Evolutionary conservation across 53 echinoderm and acorn worm genomes (phyloP), one percentile per base, ranked within the genome.

Genomic region (Mesocentrotus franciscanus): DNA sequence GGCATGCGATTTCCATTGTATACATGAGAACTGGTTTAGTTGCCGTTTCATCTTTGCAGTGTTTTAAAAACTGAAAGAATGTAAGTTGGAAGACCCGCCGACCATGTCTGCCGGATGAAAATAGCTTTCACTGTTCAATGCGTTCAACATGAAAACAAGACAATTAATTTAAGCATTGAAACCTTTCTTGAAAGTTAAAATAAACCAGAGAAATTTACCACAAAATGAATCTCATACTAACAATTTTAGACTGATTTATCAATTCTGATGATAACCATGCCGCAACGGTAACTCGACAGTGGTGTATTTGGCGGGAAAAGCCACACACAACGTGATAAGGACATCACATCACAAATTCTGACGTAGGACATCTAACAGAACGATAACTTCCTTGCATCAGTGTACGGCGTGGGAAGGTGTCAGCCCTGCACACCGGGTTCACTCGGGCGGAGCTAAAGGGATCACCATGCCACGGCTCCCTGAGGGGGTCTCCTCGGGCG

Each of bases 391-490:
- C 58, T 56, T 42, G 81, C 81, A 18, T 81, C 81, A 81, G 22
- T 87, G 58, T 26, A 62, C 20, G 66, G 8, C 34, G 34, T 0
- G 32, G 18, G 24, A 33, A 91, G 66, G 91, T 64, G 91, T 91
- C 1, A 66, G 91, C 61, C 20, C 20, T 30, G 58, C 91, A 58
- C 35, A 24, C 34, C 27, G 66, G 33, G 64, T 61, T 30, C 68
- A 36, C 35, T 91, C 91, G 15, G 58, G 68, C 64, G 36, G 91
- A 91, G 64, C 64, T 91, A 91, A 91, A 18, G 91, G 66, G 91
- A 91, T 91, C 64, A 9, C 91, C 26, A 91, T 10, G 39, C 34
- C 91, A 29, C 10, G n/a, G 35, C 34, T 61, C 91, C 91, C 64
- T 22, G 35, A 66, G 91, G 91, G 91, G 22, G 91, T 91, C 18